Conservation (phyloP, 2,797 vertebrate genomes). For the Esox masquinongy region DNA sequence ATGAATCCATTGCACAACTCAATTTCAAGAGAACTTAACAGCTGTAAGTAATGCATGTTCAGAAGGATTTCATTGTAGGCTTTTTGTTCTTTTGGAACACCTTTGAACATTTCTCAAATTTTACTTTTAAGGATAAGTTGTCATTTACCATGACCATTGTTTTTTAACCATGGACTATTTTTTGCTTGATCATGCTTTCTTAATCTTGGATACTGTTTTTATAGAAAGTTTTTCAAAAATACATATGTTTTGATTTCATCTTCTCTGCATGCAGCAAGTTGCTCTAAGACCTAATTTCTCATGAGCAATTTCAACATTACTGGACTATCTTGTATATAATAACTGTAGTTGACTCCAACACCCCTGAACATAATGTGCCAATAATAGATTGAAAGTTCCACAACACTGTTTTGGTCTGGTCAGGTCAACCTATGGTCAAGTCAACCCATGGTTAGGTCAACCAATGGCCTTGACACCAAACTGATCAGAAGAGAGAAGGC, state of each 20-base stretch:
- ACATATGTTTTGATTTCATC: conserved; percentile 48
- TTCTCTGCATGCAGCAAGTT: conserved; percentile 21
- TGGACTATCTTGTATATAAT: conserved; percentile 24
- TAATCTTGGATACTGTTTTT: conserved; percentile 34
- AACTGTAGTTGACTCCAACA: conserved; percentile 36
- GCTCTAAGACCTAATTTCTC: conserved; percentile 30
- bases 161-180: conserved; percentile 37
- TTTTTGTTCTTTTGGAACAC: conserved; percentile 55
- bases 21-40: conserved; percentile 57
- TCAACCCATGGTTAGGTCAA: too few relatives aligned
- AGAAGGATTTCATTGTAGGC: conserved; percentile 54
- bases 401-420: conserved; percentile 52
- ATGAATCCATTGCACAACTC: conserved; percentile 61
- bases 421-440: conserved; percentile 37
- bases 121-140: conserved; percentile 62
- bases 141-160: conserved; percentile 44
- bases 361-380: conserved; percentile 59
- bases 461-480: conserved; percentile 22
- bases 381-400: conserved; percentile 48
- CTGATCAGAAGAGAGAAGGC: conserved; percentile 64
- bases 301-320: conserved; percentile 29
- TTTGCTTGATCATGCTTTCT: conserved; percentile 45
- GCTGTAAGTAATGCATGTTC: conserved; percentile 58
- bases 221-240: conserved; percentile 39
- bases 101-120: conserved; percentile 46